phyloP scores from a whole-genome alignment of 2,797 vertebrate species.

The Pelochelys cantorii region DNA sequence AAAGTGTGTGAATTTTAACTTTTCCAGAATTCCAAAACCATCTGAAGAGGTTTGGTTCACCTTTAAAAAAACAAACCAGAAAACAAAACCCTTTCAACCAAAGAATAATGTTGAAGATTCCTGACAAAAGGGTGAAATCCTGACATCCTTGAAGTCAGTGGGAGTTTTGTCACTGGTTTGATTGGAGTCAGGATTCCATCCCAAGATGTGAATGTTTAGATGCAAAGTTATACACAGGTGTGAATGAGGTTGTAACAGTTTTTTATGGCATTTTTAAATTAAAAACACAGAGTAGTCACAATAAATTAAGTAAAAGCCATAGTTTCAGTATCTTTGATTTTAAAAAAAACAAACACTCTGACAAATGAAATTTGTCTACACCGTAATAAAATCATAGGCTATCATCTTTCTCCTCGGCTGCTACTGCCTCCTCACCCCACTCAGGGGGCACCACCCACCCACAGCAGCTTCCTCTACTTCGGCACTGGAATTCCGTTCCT shows the following conservation, averaged over 20 bases:
- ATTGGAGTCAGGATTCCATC: constrained; percentile 2
- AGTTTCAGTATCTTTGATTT: neutral
- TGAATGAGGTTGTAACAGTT: constrained; percentile 34
- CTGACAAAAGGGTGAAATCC: neutral
- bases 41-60: neutral
- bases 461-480: neutral
- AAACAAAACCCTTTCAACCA: neutral
- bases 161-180: neutral
- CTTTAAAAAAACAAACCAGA: neutral
- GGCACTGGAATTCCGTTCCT: neutral
- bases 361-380: neutral
- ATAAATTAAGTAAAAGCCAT: neutral
- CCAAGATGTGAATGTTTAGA: neutral
- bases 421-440: neutral
- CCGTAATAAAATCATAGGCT: neutral
- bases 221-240: neutral
- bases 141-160: neutral
- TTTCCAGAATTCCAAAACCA: neutral
- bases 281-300: neutral
- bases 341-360: neutral
- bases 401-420: neutral
- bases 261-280: neutral
- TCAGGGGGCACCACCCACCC: neutral
- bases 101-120: neutral
- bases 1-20: neutral